Evolutionary conservation across 2,113 vertebrate species (phyloP).

Genomic region (Amphiprion ocellaris): DNA sequence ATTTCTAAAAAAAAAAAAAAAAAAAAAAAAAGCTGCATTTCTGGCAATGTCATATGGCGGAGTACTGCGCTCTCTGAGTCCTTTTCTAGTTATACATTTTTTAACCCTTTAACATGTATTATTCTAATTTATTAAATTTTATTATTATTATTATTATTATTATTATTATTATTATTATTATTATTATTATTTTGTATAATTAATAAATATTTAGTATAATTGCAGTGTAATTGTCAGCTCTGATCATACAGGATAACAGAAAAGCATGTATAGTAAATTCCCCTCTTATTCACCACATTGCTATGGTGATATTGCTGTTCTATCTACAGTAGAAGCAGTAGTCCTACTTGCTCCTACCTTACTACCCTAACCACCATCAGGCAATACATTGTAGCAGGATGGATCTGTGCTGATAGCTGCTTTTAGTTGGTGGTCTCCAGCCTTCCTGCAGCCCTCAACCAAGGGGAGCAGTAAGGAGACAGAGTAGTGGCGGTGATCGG

Average conservation of each 20-base stretch:
- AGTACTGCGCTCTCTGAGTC: no score
- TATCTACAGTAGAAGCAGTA: constrained; percentile 4
- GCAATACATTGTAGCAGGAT: constrained; percentile 31
- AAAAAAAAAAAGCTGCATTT: no score
- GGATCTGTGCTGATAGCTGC: constrained; percentile 40
- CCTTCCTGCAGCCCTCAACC: constrained; percentile 30
- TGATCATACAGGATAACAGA: background rate
- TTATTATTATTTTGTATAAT: no score
- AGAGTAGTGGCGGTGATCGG: constrained; percentile 27
- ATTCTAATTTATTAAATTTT: no score
- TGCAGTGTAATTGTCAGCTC: background rate
- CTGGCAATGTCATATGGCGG: no score
- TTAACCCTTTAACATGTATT: no score
- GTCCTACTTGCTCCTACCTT: background rate
- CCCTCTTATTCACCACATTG: background rate
- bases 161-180: no score
- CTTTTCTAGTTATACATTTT: no score
- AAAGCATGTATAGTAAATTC: background rate
- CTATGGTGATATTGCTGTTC: constrained; percentile 7
- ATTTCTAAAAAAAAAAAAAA: no score
- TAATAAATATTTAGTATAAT: no score
- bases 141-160: no score
- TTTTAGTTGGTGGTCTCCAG: constrained; percentile 50
- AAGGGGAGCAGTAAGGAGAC: constrained; percentile 25
- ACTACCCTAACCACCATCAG: constrained; percentile 32